Conservation (phyloP, 2,113 vertebrate species). For the Perca flavescens region DNA sequence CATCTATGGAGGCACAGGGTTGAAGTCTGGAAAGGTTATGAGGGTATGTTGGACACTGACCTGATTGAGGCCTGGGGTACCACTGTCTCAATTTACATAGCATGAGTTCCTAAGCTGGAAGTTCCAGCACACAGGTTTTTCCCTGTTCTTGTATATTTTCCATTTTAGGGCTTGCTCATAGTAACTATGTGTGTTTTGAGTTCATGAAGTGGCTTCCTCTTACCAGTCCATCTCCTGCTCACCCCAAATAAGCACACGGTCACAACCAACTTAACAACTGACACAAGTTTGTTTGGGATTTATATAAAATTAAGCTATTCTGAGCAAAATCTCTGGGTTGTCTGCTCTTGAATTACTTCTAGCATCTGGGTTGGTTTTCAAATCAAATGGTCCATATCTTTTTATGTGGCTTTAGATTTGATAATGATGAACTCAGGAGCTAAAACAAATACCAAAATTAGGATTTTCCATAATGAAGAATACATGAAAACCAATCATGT, state of each 20-base stretch:
- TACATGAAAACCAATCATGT: neutral
- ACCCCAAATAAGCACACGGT: neutral
- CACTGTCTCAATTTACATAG: too few relatives aligned
- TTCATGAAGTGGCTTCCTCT: neutral
- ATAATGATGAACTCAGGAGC: neutral
- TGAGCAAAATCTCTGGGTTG: neutral
- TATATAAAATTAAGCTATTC: slow-evolving; percentile 7
- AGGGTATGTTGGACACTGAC: too few relatives aligned
- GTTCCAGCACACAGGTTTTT: too few relatives aligned
- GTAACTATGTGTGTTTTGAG: neutral
- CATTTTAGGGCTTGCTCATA: neutral
- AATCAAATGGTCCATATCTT: neutral
- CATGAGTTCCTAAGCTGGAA: too few relatives aligned
- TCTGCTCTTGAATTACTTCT: neutral
- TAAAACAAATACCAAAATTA: neutral
- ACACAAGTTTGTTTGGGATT: slow-evolving; percentile 1
- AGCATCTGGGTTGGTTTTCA: slow-evolving; percentile 31
- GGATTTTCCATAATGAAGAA: slow-evolving; percentile 5
- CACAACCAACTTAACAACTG: neutral
- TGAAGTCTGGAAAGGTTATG: too few relatives aligned
- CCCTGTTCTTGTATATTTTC: neutral
- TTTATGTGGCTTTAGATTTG: neutral
- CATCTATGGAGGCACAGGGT: too few relatives aligned
- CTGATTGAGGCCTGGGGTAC: too few relatives aligned
- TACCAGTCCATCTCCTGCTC: neutral